Conservation (phyloP, 2,888 invertebrate genomes). For the Drosophila austrosaltans region DNA sequence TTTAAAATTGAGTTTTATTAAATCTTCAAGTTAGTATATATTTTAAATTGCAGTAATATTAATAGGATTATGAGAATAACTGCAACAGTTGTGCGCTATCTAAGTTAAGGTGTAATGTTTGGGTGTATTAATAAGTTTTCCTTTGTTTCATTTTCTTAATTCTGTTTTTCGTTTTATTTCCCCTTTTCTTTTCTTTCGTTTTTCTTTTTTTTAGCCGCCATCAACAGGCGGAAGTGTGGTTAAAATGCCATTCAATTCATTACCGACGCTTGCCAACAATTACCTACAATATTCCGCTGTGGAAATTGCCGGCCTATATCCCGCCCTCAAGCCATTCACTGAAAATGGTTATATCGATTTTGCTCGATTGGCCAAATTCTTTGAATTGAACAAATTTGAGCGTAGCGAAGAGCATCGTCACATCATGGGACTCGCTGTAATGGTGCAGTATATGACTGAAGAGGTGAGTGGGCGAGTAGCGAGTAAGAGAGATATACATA, state of each 20-base stretch:
- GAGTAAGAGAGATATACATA: background rate
- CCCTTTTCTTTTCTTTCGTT: background rate
- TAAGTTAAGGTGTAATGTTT: too few species aligned
- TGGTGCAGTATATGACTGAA: conserved; percentile 93
- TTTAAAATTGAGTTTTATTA: too few species aligned
- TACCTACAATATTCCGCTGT: conserved; percentile 7
- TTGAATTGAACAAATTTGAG: conserved; percentile 45
- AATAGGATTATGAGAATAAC: too few species aligned
- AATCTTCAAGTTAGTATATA: too few species aligned
- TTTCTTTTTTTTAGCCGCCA: background rate
- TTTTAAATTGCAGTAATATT: too few species aligned
- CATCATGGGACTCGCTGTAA: conserved; percentile 92
- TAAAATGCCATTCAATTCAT: conserved; percentile 8
- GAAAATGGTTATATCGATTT: conserved; percentile 66
- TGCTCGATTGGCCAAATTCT: conserved; percentile 57
- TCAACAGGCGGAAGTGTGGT: background rate
- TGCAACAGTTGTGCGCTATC: too few species aligned
- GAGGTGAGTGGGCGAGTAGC: conserved; percentile 85
- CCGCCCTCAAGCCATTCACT: conserved; percentile 50
- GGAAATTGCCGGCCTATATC: conserved; percentile 38
- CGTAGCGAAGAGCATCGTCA: conserved; percentile 85
- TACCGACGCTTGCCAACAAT: conserved; percentile 23
- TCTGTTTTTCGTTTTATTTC: background rate
- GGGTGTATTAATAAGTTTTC: too few species aligned
- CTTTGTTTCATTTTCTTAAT: background rate